phyloP scores from a whole-genome alignment of 1,140 invertebrate genomes.

The Tachypleus tridentatus region DNA sequence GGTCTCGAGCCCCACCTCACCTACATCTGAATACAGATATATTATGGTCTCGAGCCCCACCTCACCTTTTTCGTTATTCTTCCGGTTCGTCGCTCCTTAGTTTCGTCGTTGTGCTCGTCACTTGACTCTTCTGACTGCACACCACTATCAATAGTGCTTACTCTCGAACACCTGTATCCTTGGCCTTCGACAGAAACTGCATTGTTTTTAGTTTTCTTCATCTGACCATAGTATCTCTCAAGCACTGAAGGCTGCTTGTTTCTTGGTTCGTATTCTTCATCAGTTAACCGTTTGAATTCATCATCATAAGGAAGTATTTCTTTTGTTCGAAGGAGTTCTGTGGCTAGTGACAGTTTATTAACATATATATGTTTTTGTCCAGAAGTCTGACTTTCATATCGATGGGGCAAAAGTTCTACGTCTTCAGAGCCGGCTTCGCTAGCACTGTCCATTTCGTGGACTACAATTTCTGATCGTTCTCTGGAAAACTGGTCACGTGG shows the following conservation, averaged over 20 bases:
- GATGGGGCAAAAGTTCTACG: slow-evolving; percentile 19
- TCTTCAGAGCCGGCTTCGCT: slow-evolving; percentile 23
- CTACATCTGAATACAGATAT: too few relatives aligned
- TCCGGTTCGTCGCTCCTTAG: not conserved
- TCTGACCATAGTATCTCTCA: not conserved
- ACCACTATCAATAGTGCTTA: not conserved
- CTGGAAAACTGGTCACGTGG: not conserved
- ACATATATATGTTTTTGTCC: slow-evolving; percentile 18
- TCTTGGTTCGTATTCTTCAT: slow-evolving; percentile 1
- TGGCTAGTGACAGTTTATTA: slow-evolving; percentile 20
- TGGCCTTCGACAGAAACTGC: not conserved
- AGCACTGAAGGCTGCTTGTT: not conserved
- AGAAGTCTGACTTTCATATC: slow-evolving; percentile 16
- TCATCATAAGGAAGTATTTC: slow-evolving; percentile 22
- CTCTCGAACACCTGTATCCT: not conserved
- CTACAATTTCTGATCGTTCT: slow-evolving; percentile 17
- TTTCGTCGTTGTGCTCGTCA: slow-evolving; percentile 10
- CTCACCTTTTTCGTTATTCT: too few relatives aligned
- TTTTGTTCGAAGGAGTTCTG: slow-evolving; percentile 19
- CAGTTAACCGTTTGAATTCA: slow-evolving; percentile 18
- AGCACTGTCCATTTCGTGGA: slow-evolving; percentile 19
- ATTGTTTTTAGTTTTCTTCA: not conserved
- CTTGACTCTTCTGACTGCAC: slow-evolving; percentile 6
- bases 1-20: too few relatives aligned
- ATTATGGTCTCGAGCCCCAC: too few relatives aligned